phyloP scores from a whole-genome alignment of 1,140 invertebrate species.

The Cephus cinctus region DNA sequence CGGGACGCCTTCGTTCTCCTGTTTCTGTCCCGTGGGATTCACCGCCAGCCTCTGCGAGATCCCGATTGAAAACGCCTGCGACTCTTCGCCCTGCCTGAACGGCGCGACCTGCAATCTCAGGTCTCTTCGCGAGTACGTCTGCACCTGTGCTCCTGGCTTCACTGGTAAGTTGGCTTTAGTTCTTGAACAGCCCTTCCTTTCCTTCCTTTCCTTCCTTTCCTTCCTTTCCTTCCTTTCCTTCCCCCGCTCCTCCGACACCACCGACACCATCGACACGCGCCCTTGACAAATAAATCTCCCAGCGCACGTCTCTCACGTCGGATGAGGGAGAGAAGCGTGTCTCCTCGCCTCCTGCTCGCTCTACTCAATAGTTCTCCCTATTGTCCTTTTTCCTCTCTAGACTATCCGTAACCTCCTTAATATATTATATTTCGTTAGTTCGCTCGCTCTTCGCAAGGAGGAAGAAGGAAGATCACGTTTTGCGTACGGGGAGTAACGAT shows the following conservation, averaged over 20 bases:
- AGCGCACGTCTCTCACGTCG: no score
- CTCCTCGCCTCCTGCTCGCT: no score
- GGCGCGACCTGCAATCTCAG: conserved; percentile 81
- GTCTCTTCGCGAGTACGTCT: conserved; percentile 76
- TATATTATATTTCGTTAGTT: no score
- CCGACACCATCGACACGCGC: no score
- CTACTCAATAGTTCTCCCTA: no score
- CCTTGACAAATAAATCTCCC: conserved; percentile 48
- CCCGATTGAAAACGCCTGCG: conserved; percentile 84
- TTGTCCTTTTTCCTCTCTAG: no score
- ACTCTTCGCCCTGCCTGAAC: conserved; percentile 81
- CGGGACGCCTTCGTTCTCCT: conserved; percentile 76
- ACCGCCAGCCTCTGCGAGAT: conserved; percentile 92
- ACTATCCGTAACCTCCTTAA: no score
- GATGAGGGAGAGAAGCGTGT: no score
- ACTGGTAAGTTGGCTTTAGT: conserved; percentile 65
- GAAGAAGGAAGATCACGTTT: no score
- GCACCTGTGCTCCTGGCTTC: conserved; percentile 80
- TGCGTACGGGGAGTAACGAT: no score
- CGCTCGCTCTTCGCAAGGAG: no score
- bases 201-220: background rate
- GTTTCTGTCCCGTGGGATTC: conserved; percentile 87
- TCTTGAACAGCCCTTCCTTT: background rate
- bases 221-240: conserved; percentile 10
- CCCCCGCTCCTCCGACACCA: no score